Evolutionary conservation across 1,140 invertebrate genomes (phyloP), one percentile per base, ranked within the genome.

Genomic region (Carcinoscorpius rotundicauda): DNA sequence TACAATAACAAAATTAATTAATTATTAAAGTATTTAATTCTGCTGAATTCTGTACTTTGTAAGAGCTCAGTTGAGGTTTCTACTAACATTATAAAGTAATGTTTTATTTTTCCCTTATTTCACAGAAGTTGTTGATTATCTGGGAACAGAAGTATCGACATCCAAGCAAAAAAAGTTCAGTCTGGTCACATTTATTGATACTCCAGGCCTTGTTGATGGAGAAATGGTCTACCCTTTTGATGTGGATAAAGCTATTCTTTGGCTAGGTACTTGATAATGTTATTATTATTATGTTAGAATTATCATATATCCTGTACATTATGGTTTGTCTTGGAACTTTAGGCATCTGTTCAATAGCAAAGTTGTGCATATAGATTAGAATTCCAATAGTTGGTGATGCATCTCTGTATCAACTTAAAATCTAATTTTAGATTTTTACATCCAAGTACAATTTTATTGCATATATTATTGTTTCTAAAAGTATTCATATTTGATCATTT

Each of bases 161-260:
- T 84, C 83, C 0, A 80, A 82, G 68, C 77, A 82, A 68, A 83
- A 81, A 72, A 82, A 81, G 66, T 84, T 84, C 71, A 80, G 77
- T 68, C 72, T 85, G 62, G 81, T 85, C 5, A 84, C 82, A 9
- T 85, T 85, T 73, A 79, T 85, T 52, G 83, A 85, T 69, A 83
- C 83, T 4, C 83, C 83, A 52, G 83, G 83, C 6, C 73, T 85
- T 6, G 83, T 84, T 4, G 83, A 85, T 77, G 83, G 83, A 4
- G 82, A 83, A 69, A 83, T 84, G 82, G 81, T 83, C 66, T 85
- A 85, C 75, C 83, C 82, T 5, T 85, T 82, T 77, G 82, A 84
- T 78, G 82, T 85, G 6, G 82, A 84, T 70, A 76, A 82, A 68
- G 73, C 82, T 11, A 80, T 85, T 60, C 70, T 79, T 4, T 84